Conservation (phyloP, 1,140 invertebrate species). For the Hylaeus anthracinus region DNA sequence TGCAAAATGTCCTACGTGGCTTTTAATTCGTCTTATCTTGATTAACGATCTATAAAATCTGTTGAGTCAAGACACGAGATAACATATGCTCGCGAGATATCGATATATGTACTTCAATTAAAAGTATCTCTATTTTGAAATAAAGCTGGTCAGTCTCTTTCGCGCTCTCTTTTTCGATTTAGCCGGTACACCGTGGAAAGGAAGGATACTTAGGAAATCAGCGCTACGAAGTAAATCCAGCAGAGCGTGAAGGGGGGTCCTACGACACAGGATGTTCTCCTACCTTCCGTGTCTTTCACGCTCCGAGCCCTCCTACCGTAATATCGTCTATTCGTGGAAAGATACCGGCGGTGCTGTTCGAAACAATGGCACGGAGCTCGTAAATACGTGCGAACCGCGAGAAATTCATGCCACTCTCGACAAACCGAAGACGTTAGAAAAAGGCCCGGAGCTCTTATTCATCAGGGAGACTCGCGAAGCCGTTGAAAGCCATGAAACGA, state of each 20-base stretch:
- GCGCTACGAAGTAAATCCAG: constrained; percentile 71
- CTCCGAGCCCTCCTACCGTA: constrained; percentile 53
- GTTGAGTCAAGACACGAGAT: constrained; percentile 28
- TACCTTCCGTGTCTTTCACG: constrained; percentile 68
- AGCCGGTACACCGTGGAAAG: constrained; percentile 63
- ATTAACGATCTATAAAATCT: not conserved
- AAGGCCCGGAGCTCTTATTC: no score
- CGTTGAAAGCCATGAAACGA: no score
- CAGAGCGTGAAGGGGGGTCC: constrained; percentile 70
- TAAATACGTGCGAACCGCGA: constrained; percentile 56
- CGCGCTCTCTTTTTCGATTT: constrained; percentile 8
- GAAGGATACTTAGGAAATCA: constrained; percentile 74
- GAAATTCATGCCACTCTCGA: not conserved
- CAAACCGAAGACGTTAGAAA: not conserved
- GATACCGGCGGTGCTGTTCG: constrained; percentile 47
- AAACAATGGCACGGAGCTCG: constrained; percentile 55
- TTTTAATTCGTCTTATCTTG: not conserved
- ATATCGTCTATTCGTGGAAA: constrained; percentile 67
- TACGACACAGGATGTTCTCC: constrained; percentile 73
- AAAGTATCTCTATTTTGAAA: constrained; percentile 39
- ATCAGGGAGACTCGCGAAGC: no score
- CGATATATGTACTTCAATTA: constrained; percentile 53
- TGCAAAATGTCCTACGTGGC: no score
- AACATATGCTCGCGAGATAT: constrained; percentile 1
- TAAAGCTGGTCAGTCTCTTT: constrained; percentile 4